phyloP scores from a whole-genome alignment of 1,140 invertebrate genomes.

The Listronotus oregonensis region DNA sequence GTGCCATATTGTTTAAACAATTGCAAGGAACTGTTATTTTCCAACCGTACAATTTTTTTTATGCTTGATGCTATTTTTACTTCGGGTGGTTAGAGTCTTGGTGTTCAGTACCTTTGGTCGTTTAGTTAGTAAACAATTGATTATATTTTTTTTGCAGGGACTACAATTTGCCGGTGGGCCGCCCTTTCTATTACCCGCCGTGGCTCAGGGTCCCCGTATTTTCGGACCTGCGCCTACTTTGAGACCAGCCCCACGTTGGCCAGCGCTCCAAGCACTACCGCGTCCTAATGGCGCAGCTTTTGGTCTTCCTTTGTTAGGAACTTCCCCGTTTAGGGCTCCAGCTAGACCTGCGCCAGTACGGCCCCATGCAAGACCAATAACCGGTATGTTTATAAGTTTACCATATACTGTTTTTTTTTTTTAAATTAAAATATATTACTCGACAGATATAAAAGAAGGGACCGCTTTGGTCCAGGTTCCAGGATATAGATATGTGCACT shows the following conservation, averaged over 20 bases:
- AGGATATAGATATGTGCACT: too few relatives aligned
- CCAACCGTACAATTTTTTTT: too few relatives aligned
- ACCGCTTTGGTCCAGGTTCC: too few relatives aligned
- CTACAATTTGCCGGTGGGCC: constrained; percentile 29
- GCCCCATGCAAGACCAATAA: constrained; percentile 47
- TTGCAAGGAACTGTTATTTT: too few relatives aligned
- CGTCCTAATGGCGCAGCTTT: constrained; percentile 53
- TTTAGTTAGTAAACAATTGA: too few relatives aligned
- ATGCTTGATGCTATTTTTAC: too few relatives aligned
- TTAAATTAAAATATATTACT: constrained; percentile 19
- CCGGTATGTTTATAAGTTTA: constrained; percentile 32
- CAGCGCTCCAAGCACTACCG: constrained; percentile 38
- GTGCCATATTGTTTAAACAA: too few relatives aligned
- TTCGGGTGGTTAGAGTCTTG: too few relatives aligned
- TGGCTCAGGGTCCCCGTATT: constrained; percentile 51
- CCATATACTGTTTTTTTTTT: neutral
- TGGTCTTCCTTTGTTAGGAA: constrained; percentile 37
- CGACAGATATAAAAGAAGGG: too few relatives aligned
- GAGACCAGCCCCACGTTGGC: constrained; percentile 50
- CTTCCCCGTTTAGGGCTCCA: constrained; percentile 41
- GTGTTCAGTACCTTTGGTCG: too few relatives aligned
- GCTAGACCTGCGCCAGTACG: constrained; percentile 42
- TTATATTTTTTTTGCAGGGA: constrained; percentile 23
- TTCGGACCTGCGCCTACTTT: constrained; percentile 48
- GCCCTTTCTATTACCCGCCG: constrained; percentile 43